These are phyloP conservation scores for Synergus itoensis DNA, from an alignment of 2,888 invertebrate species.

Conservation along the genomic window DNA sequence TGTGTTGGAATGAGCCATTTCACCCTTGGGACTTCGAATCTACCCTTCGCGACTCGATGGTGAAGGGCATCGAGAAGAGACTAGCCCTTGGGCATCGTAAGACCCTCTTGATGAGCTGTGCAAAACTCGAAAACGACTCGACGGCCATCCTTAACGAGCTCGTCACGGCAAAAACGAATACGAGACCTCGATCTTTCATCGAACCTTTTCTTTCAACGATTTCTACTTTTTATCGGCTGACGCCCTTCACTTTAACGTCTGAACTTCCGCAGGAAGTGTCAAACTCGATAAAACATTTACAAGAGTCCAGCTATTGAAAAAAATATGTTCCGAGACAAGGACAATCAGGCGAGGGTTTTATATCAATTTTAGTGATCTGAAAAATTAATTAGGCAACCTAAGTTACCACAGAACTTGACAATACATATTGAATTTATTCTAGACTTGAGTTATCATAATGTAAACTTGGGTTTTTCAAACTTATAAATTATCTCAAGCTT, in stretches of 20 bases:
- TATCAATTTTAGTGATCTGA: no score
- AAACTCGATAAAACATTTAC: neutral
- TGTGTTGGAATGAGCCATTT: constrained; percentile 77
- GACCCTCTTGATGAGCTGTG: constrained; percentile 68
- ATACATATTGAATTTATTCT: no score
- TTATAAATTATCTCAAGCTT: no score
- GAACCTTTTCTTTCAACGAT: neutral
- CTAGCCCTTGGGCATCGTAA: constrained; percentile 71
- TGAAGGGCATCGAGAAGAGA: constrained; percentile 59
- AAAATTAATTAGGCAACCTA: no score
- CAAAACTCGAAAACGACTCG: constrained; percentile 64
- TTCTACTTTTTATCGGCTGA: neutral
- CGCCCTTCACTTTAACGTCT: neutral
- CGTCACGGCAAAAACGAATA: constrained; percentile 58
- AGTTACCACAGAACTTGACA: no score
- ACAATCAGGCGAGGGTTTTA: no score
- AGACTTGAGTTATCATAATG: no score
- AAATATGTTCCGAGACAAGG: neutral
- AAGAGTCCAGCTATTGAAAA: neutral
- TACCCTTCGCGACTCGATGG: constrained; percentile 53
- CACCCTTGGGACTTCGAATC: constrained; percentile 76
- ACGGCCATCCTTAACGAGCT: constrained; percentile 61
- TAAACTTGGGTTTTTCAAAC: no score
- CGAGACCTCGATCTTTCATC: constrained; percentile 1
- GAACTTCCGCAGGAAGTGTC: neutral